These are phyloP conservation scores for Ceyx cyanopectus DNA, from an alignment of 2,113 vertebrate species.

Conservation along the genomic window DNA sequence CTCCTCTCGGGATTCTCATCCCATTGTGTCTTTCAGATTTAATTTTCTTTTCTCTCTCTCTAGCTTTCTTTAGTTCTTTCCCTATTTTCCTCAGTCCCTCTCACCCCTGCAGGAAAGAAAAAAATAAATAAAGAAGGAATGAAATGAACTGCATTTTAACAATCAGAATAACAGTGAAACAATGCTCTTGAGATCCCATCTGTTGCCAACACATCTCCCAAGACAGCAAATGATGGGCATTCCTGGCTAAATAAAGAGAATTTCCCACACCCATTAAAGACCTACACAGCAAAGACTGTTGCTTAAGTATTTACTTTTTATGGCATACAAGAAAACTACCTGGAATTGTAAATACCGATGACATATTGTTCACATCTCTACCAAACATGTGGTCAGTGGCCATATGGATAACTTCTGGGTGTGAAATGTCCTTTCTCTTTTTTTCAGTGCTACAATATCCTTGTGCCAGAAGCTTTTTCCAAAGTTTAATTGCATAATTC, in stretches of 20 bases:
- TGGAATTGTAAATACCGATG: constrained; percentile 73
- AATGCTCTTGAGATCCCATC: constrained; percentile 71
- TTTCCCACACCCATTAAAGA: constrained; percentile 74
- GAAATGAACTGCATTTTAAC: constrained; percentile 63
- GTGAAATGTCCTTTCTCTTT: constrained; percentile 68
- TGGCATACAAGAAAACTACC: constrained; percentile 71
- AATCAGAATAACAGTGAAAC: constrained; percentile 59
- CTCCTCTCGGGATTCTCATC: neutral
- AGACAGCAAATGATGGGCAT: constrained; percentile 72
- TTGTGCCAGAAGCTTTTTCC: constrained; percentile 52
- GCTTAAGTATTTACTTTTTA: constrained; percentile 68
- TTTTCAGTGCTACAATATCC: constrained; percentile 58
- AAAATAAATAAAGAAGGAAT: constrained; percentile 1
- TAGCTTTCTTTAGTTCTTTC: constrained; percentile 15
- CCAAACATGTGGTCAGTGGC: constrained; percentile 70
- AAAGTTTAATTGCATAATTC: constrained; percentile 60
- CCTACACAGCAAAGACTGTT: constrained; percentile 62
- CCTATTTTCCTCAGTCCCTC: constrained; percentile 39
- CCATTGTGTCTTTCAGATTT: constrained; percentile 45
- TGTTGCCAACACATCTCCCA: constrained; percentile 72
- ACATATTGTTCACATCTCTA: constrained; percentile 73
- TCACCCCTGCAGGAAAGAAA: constrained; percentile 24
- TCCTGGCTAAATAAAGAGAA: constrained; percentile 71
- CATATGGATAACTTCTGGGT: constrained; percentile 72
- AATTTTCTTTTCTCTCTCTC: constrained; percentile 21